Conservation (phyloP, 2,797 vertebrate genomes). For the Hyperoplus lanceolatus region DNA sequence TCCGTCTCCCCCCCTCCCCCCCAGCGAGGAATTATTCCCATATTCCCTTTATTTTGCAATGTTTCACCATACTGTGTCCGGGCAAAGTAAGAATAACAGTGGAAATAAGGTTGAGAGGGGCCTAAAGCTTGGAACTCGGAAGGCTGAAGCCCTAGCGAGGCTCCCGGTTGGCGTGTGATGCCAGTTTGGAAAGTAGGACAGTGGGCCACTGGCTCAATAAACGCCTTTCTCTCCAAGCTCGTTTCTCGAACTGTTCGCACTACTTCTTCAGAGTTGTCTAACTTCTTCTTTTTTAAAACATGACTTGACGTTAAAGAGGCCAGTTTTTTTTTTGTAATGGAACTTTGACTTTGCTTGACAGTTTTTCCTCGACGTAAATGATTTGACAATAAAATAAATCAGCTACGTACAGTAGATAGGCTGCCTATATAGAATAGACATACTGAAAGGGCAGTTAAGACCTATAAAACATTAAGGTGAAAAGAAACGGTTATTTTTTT, state of each 20-base stretch:
- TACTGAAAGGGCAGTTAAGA: not conserved
- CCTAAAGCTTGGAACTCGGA: slow-evolving; percentile 50
- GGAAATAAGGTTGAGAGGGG: slow-evolving; percentile 49
- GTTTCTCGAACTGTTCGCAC: slow-evolving; percentile 31
- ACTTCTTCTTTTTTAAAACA: not conserved
- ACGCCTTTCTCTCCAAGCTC: slow-evolving; percentile 15
- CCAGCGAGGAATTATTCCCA: not conserved
- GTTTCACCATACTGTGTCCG: slow-evolving; percentile 15
- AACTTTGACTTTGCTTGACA: not conserved
- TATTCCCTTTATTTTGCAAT: not conserved
- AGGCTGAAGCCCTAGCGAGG: slow-evolving; percentile 50
- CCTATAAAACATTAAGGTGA: not conserved
- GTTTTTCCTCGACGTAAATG: not conserved
- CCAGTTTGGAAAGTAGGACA: slow-evolving; percentile 77
- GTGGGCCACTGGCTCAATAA: slow-evolving; percentile 71
- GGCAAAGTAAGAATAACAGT: not conserved
- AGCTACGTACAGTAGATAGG: not conserved
- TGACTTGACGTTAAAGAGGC: no score
- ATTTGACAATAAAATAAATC: not conserved
- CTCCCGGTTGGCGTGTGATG: slow-evolving; percentile 60
- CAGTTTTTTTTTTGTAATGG: not conserved
- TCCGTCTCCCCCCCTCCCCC: not conserved
- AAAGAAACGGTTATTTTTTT: not conserved
- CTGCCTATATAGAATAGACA: not conserved
- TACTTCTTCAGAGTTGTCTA: not conserved